These are phyloP conservation scores for Holothuria leucospilota DNA, from an alignment of 53 echinoderm and acorn worm genomes.

Conservation along the genomic window DNA sequence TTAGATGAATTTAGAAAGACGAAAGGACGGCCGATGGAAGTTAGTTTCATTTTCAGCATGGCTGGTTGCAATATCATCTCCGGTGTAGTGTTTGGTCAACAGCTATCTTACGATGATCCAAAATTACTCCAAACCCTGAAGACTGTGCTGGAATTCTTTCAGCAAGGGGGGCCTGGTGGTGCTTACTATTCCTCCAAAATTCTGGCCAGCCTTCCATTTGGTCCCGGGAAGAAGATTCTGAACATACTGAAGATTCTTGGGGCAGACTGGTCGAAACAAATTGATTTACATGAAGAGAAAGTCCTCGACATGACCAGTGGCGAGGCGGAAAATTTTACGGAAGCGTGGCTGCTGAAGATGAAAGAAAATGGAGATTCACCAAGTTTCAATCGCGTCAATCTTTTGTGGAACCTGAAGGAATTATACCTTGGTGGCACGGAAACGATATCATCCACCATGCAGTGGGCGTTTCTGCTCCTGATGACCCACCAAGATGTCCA, in stretches of 20 bases:
- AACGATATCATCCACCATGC: constrained; percentile 57
- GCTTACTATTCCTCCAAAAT: background rate
- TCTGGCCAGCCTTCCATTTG: constrained; percentile 21
- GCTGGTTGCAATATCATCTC: constrained; percentile 64
- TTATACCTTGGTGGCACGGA: constrained; percentile 60
- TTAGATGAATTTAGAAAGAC: constrained; percentile 44
- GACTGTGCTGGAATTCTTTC: constrained; percentile 8
- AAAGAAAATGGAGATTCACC: background rate
- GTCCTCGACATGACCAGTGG: background rate
- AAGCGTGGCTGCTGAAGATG: constrained; percentile 50
- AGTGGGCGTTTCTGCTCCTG: constrained; percentile 59
- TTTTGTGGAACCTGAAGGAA: constrained; percentile 44
- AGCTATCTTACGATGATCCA: constrained; percentile 56
- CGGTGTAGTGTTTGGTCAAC: constrained; percentile 59
- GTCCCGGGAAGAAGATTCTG: background rate
- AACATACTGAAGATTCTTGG: background rate
- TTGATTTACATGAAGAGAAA: background rate
- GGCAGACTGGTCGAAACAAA: constrained; percentile 3
- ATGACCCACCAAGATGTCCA: constrained; percentile 59
- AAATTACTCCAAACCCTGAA: constrained; percentile 5
- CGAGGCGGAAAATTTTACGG: constrained; percentile 58
- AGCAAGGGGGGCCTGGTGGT: constrained; percentile 20
- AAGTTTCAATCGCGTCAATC: constrained; percentile 37
- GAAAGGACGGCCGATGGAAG: constrained; percentile 60
- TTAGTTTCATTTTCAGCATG: constrained; percentile 42